These are phyloP conservation scores for Drosophila nannoptera DNA, from an alignment of 1,140 invertebrate genomes.

Conservation along the genomic window DNA sequence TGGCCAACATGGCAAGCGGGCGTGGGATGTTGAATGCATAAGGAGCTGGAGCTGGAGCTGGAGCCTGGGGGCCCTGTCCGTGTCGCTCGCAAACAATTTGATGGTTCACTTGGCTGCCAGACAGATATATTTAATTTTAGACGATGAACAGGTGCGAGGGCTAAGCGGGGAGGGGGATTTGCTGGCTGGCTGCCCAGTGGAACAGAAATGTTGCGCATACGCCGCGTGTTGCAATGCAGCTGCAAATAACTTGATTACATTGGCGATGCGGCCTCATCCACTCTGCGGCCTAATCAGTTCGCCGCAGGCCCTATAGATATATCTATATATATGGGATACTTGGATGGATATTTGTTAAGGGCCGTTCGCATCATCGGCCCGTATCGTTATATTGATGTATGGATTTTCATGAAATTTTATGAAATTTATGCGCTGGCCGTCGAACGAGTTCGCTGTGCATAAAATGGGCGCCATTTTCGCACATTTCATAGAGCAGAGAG, in stretches of 20 bases:
- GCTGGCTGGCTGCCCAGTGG: constrained; percentile 16
- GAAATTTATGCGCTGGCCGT: constrained; percentile 40
- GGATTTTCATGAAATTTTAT: constrained; percentile 38
- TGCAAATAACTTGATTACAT: constrained; percentile 33
- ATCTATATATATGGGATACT: no score
- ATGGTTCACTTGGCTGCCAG: constrained; percentile 31
- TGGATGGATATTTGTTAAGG: neutral
- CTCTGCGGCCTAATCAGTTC: neutral
- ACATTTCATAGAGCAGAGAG: constrained; percentile 16
- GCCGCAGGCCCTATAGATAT: neutral
- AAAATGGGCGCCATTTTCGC: constrained; percentile 36
- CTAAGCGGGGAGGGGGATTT: neutral
- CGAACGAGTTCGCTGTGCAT: constrained; percentile 31
- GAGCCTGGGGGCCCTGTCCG: constrained; percentile 3
- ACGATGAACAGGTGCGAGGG: constrained; percentile 15
- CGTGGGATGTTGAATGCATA: constrained; percentile 1
- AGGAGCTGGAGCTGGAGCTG: neutral
- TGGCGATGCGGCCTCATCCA: neutral
- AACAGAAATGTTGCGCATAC: constrained; percentile 36
- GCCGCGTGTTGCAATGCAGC: constrained; percentile 33
- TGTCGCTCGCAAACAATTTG: constrained; percentile 28
- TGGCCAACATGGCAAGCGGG: constrained; percentile 9
- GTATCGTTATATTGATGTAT: constrained; percentile 41
- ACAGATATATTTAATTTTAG: constrained; percentile 32
- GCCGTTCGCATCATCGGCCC: constrained; percentile 1